Percentiles rank a stretch among this genome's conserved stretches.
These are phyloP conservation scores for Azorinus chamasolen DNA, from an alignment of 2,888 invertebrate species.

Conservation along the genomic window DNA sequence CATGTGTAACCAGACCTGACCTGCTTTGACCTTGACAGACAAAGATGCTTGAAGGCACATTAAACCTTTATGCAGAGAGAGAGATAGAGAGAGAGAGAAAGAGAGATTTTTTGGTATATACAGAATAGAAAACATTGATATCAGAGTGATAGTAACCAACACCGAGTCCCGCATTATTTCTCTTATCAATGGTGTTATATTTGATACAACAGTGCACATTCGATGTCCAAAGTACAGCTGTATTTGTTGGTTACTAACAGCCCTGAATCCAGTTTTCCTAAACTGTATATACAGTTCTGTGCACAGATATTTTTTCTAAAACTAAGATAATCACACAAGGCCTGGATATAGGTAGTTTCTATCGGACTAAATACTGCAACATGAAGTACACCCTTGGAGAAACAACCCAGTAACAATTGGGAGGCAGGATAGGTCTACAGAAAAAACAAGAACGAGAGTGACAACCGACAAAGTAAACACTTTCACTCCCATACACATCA, in stretches of 20 bases:
- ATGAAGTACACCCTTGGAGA: neutral
- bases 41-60: too few species aligned
- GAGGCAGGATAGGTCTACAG: neutral
- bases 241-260: conserved; percentile 8
- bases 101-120: too few species aligned
- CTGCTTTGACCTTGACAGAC: too few species aligned
- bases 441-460: too few species aligned
- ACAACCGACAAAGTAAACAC: too few species aligned
- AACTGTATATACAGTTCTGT: conserved; percentile 19
- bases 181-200: conserved; percentile 1
- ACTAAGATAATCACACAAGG: conserved; percentile 5
- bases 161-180: conserved; percentile 38
- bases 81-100: too few species aligned
- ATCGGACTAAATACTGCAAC: conserved; percentile 12
- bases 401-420: conserved; percentile 13
- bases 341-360: conserved; percentile 6
- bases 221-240: neutral
- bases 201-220: conserved; percentile 37
- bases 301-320: conserved; percentile 29
- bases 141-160: conserved; percentile 22
- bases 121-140: too few species aligned
- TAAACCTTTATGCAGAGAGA: too few species aligned
- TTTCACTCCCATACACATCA: too few species aligned
- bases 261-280: neutral
- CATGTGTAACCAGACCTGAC: too few species aligned